These are phyloP conservation scores for Prostheceraeus crozeri DNA, from an alignment of 2,888 invertebrate genomes.

Conservation along the genomic window DNA sequence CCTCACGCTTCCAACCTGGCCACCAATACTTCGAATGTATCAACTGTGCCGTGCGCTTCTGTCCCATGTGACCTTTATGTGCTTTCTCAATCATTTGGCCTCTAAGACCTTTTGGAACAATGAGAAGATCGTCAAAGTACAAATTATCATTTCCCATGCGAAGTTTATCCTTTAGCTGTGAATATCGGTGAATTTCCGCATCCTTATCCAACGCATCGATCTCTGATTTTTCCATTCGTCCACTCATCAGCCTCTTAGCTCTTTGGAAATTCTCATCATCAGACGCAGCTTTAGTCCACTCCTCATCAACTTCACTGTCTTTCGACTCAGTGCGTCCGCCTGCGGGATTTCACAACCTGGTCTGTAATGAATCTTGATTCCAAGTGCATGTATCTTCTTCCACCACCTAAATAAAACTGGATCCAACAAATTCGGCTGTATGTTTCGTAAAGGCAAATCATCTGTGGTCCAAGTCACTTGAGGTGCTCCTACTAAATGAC, in stretches of 20 bases:
- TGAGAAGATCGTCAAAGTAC: neutral
- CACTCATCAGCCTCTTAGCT: neutral
- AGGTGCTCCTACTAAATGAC: too few relatives aligned
- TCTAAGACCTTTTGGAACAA: neutral
- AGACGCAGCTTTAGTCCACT: neutral
- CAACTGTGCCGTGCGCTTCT: neutral
- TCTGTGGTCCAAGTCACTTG: neutral
- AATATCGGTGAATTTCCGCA: neutral
- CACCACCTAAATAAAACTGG: constrained; percentile 6
- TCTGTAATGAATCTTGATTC: neutral
- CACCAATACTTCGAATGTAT: neutral
- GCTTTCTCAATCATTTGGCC: neutral
- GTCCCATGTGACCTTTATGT: constrained; percentile 3
- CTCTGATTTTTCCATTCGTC: neutral
- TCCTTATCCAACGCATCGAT: too few relatives aligned
- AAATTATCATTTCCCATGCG: neutral
- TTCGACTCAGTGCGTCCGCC: constrained; percentile 19
- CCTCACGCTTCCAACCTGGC: neutral
- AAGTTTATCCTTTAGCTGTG: neutral
- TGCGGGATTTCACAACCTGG: constrained; percentile 12
- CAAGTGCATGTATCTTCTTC: constrained; percentile 1
- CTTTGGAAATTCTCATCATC: neutral
- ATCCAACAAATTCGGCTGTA: neutral
- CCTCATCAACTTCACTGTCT: constrained; percentile 1
- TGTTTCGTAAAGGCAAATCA: neutral